Conservation (phyloP, 2,797 vertebrate species). For the Nasua narica region DNA sequence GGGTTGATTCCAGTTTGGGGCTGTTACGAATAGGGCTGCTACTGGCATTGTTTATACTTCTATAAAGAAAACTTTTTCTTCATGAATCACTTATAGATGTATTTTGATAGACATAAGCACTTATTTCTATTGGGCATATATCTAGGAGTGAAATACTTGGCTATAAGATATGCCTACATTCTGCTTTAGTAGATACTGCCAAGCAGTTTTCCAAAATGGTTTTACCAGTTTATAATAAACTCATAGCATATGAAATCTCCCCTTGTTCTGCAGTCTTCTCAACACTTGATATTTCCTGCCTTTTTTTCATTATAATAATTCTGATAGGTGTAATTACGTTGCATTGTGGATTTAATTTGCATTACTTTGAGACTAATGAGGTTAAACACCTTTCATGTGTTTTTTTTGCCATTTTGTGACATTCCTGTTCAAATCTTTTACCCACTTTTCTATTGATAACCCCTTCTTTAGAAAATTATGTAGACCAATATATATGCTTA, state of each 20-base stretch:
- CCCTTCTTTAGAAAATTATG: background rate
- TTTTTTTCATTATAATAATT: background rate
- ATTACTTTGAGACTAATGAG: background rate
- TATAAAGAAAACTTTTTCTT: background rate
- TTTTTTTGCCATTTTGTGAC: background rate
- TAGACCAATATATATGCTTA: background rate
- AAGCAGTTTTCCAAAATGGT: background rate
- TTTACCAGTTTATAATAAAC: background rate
- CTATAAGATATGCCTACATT: background rate
- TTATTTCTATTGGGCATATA: background rate
- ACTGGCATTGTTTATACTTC: background rate
- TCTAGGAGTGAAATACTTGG: background rate
- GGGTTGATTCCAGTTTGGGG: background rate
- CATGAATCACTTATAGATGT: background rate
- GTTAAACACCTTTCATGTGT: background rate
- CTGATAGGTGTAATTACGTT: background rate
- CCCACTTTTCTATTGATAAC: background rate
- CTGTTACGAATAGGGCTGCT: background rate
- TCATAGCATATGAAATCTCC: background rate
- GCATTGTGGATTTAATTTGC: background rate
- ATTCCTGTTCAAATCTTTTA: background rate
- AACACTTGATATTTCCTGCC: background rate
- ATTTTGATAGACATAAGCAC: background rate
- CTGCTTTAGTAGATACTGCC: background rate
- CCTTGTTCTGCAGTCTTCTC: background rate